Evolutionary conservation across 92 coral and sea anemone genomes (phyloP), one percentile per base, ranked within the genome.

Genomic region (Epizoanthus rinbou): DNA sequence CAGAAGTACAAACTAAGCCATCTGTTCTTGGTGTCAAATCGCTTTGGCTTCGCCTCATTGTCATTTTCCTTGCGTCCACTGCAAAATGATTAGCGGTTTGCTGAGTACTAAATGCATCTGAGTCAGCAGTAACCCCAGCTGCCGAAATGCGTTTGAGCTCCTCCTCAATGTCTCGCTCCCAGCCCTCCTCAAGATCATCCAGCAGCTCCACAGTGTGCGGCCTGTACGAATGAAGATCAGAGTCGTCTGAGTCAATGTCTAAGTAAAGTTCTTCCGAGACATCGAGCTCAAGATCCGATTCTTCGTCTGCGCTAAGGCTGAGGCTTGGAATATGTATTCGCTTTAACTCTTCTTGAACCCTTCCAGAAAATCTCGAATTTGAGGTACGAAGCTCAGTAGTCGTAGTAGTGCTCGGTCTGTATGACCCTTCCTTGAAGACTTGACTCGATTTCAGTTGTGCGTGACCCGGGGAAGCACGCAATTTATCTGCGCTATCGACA

Each of bases 101-200:
- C 8, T 37, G 52, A 59, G 70, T 31, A 57, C 28, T 37, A 19
- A 13, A 19, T 19, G 45, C n/a, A 21, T 78, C 82, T 6, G 72
- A 76, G 63, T 37, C 39, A 13, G 81, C 31, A 16, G 18, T 89
- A 9, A 75, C 37, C 22, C 86, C 91, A 21, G 87, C 89, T 56
- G 84, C 93, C 14, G 97, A 89, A 75, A 93, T 91, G 64, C 86
- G 97, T 62, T 86, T 87, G 23, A 93, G 85, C 52, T 93, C 97
- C 33, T 93, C 90, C 33, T 93, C 97, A 6, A 93, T 65, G 39
- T 85, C 89, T 23, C 76, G 80, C 63, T 85, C 97, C 97, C 97
- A 93, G 53, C 89, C 86, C 28, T 75, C 89, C 64, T 93, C 97
- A 60, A 89, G 75, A 41, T 86, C 93, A 15, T 91, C 92, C 16